Evolutionary conservation across 2,888 invertebrate genomes (phyloP), one percentile per base, ranked within the genome.

Genomic region (Phanerotoma sp.): DNA sequence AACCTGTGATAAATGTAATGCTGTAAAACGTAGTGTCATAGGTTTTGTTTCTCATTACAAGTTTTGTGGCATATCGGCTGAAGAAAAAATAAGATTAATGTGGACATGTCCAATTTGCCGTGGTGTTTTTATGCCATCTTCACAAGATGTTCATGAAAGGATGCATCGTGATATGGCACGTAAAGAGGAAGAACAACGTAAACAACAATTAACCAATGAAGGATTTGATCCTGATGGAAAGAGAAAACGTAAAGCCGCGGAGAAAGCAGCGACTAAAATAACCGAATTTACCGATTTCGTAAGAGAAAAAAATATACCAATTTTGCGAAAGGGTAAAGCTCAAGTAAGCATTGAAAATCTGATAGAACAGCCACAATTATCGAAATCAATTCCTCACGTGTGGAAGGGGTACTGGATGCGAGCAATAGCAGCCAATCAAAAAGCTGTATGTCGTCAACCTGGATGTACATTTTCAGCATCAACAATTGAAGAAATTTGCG

Each of bases 21-120:
- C 18, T 13, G 3, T 44, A 9, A 75, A 72, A 66, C 73, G 40
- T 75, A 85, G 70, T 3, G 79, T 78, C 3, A 66, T 78, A 25
- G 87, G 87, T 20, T 86, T 83, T 62, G 77, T 83, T 54, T 84
- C 85, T 1, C 87, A 87, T 67, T 72, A 83, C 42, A 71, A 80
- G 44, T 79, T 80, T 47, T 87, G 87, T 66, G 83, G 84, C 15
- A 85, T 83, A 73, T 69, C 80, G 5, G 79, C 79, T 15, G 79
- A 81, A 74, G 75, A 75, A 60, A 64, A 25, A 18, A 21, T 80
- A 25, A 67, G 74, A 16, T 74, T 80, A 37, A 80, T 82, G 74
- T 73, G 77, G 5, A 54, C 71, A 5, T 87, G 87, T 66, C 73
- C 79, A 0, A 65, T 82, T 48, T 87, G 87, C 70, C 63, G 78